Percentiles rank a stretch among this genome's conserved stretches.
Conservation (phyloP, 2,113 vertebrate species). For the Trogon melanurus region DNA sequence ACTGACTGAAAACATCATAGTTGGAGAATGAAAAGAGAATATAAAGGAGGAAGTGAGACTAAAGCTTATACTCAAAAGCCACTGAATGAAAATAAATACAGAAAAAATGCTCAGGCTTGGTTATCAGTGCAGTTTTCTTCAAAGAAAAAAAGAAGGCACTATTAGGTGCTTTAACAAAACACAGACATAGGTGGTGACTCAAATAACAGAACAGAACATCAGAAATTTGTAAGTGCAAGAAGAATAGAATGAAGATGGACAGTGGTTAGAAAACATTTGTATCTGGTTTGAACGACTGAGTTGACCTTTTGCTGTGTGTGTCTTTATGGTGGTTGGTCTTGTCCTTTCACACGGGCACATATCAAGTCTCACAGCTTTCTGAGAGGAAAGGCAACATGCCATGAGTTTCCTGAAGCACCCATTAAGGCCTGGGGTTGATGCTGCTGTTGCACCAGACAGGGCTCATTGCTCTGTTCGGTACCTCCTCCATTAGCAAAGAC, state of each 20-base stretch:
- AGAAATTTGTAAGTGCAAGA: background rate
- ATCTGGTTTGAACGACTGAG: background rate
- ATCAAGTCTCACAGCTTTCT: background rate
- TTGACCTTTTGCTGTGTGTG: background rate
- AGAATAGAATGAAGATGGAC: background rate
- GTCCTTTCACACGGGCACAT: background rate
- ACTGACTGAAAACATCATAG: background rate
- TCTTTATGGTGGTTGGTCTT: background rate
- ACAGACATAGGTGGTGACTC: background rate
- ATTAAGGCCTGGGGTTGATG: background rate
- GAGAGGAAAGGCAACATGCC: background rate
- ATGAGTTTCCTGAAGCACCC: background rate
- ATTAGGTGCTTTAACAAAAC: background rate
- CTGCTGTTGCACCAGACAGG: background rate
- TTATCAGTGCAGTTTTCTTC: background rate
- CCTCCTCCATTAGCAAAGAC: background rate
- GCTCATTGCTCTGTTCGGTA: background rate
- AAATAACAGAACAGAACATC: background rate
- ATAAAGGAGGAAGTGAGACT: background rate
- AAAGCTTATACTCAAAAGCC: background rate
- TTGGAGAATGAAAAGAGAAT: background rate
- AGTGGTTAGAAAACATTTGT: background rate
- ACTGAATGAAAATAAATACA: background rate
- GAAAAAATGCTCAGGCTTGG: background rate
- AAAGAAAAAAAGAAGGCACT: background rate